Evolutionary conservation across 2,888 invertebrate genomes (phyloP).

Genomic region (Scaptomyza reducta): DNA sequence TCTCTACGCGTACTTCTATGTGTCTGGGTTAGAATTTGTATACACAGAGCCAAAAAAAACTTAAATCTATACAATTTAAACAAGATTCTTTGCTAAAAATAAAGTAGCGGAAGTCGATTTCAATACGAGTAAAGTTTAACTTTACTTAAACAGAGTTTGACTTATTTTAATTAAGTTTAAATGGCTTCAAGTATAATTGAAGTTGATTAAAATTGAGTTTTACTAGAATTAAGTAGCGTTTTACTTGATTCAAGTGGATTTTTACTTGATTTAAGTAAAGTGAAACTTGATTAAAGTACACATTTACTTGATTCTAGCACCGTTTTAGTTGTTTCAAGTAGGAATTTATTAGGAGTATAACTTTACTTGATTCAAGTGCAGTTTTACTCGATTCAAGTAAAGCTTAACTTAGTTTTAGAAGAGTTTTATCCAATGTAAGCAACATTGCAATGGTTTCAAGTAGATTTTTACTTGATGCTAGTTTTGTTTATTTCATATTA

Average conservation of each 20-base stretch:
- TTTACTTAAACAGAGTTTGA: no score
- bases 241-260: not conserved
- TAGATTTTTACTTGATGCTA: no score
- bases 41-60: not conserved
- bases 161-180: no score
- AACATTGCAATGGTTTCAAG: no score
- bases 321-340: not conserved
- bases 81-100: not conserved
- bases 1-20: conserved; percentile 4
- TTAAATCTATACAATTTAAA: no score
- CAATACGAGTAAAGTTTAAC: no score
- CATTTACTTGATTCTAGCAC: not conserved
- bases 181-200: not conserved
- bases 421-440: no score
- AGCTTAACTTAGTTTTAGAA: no score
- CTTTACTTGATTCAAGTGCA: not conserved
- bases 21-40: conserved; percentile 1
- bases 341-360: no score
- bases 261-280: no score
- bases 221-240: not conserved
- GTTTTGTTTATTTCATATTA: not conserved
- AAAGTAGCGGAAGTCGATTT: not conserved
- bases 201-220: not conserved
- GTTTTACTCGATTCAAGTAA: no score
- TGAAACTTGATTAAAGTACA: not conserved